Conservation (phyloP, 2,797 vertebrate genomes). For the Pangasius djambal region DNA sequence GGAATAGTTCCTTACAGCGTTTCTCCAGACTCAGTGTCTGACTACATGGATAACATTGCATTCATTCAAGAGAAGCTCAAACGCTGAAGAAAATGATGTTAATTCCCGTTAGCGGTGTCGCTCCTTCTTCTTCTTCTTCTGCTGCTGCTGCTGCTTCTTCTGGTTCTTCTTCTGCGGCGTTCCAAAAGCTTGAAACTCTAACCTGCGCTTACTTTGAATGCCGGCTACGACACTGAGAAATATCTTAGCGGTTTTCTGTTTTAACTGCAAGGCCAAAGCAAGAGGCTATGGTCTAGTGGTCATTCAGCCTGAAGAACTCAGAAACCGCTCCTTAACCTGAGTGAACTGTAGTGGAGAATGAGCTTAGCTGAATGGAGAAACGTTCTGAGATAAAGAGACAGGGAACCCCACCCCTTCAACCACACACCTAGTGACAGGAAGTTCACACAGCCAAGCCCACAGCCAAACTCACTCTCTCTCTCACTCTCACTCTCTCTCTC, state of each 20-base stretch:
- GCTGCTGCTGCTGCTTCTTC: neutral
- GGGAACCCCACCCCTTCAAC: slow-evolving; percentile 13
- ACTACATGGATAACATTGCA: neutral
- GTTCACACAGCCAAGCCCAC: slow-evolving; percentile 60
- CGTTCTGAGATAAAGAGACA: slow-evolving; percentile 9
- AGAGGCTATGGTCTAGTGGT: neutral
- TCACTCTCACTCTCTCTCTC: too few relatives aligned
- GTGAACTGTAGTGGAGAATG: neutral
- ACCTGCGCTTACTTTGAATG: neutral
- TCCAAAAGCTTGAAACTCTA: neutral
- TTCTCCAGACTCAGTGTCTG: slow-evolving; percentile 13
- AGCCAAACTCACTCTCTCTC: too few relatives aligned
- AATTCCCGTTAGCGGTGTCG: neutral
- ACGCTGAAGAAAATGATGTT: neutral
- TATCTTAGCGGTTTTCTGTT: neutral
- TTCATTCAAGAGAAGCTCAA: slow-evolving; percentile 26
- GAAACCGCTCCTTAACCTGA: slow-evolving; percentile 13
- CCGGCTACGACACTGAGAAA: neutral
- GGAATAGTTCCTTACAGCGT: slow-evolving; percentile 27
- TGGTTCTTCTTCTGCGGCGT: neutral
- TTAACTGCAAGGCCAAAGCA: neutral
- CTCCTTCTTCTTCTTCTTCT: neutral
- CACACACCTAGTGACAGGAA: slow-evolving; percentile 69
- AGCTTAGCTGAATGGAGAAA: slow-evolving; percentile 18
- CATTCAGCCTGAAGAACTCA: neutral